Percentiles rank a stretch among this genome's conserved stretches.
These are phyloP conservation scores for Andrena minutula DNA, from an alignment of 2,888 invertebrate genomes.

Conservation along the genomic window DNA sequence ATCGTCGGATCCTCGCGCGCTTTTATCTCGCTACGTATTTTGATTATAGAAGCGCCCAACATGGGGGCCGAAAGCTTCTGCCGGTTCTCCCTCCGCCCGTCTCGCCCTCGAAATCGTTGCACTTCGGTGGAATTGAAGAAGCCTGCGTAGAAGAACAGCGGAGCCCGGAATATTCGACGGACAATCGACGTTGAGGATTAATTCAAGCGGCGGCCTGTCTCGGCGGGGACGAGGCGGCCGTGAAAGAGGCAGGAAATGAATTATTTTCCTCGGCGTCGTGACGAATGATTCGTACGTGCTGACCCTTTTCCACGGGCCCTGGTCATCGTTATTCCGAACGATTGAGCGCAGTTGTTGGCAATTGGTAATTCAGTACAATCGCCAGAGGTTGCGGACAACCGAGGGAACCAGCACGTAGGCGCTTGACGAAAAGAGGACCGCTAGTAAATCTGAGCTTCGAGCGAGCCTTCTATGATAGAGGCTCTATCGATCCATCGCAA, in stretches of 20 bases:
- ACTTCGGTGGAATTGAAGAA: not conserved
- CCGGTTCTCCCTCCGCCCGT: not conserved
- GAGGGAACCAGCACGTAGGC: slow-evolving; percentile 18
- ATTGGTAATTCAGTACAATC: slow-evolving; percentile 75
- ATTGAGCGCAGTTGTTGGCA: slow-evolving; percentile 76
- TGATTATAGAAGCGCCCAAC: slow-evolving; percentile 33
- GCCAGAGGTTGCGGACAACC: slow-evolving; percentile 46
- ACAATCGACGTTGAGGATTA: slow-evolving; percentile 2
- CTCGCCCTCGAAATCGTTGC: too few species aligned
- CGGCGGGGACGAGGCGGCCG: not conserved
- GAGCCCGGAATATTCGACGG: not conserved
- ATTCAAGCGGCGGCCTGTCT: slow-evolving; percentile 6
- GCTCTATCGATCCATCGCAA: not conserved
- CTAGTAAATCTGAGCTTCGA: too few species aligned
- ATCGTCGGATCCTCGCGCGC: slow-evolving; percentile 39
- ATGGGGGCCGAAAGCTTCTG: not conserved
- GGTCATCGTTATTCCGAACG: slow-evolving; percentile 75
- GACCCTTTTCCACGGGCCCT: slow-evolving; percentile 40
- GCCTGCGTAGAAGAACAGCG: too few species aligned
- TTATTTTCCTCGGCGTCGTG: slow-evolving; percentile 56
- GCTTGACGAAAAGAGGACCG: slow-evolving; percentile 20
- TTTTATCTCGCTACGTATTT: slow-evolving; percentile 38
- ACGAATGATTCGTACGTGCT: slow-evolving; percentile 58
- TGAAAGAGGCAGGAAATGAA: slow-evolving; percentile 61
- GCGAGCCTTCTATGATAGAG: too few species aligned